These are phyloP conservation scores for Diglossa cyanea DNA, from an alignment of 2,797 vertebrate species.

Conservation along the genomic window DNA sequence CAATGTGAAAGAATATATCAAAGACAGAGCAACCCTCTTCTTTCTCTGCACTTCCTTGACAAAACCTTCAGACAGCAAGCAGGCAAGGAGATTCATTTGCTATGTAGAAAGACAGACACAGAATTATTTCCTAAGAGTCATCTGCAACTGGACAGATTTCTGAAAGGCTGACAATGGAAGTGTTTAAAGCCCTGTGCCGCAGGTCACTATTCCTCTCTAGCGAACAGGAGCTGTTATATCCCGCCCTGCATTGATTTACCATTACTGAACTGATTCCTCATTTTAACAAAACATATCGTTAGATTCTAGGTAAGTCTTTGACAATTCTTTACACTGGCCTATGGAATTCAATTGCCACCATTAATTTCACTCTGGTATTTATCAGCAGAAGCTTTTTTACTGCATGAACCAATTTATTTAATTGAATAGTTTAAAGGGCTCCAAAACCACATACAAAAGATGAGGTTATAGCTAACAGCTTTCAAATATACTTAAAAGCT, in stretches of 20 bases:
- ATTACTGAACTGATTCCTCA: constrained; percentile 21
- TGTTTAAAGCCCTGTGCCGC: neutral
- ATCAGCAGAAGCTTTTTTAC: constrained; percentile 40
- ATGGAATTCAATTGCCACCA: constrained; percentile 56
- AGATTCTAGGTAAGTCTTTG: constrained; percentile 32
- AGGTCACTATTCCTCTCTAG: neutral
- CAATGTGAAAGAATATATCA: neutral
- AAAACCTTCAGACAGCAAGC: neutral
- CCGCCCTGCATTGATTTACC: constrained; percentile 8
- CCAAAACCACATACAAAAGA: constrained; percentile 40
- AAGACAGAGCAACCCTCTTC: neutral
- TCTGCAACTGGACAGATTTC: neutral
- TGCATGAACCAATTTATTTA: constrained; percentile 64
- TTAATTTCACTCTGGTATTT: constrained; percentile 63
- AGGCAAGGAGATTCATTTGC: neutral
- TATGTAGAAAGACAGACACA: neutral
- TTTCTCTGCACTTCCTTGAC: neutral
- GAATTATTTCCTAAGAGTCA: neutral
- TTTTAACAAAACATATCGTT: constrained; percentile 29
- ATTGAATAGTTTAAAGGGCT: constrained; percentile 46
- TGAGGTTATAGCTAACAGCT: constrained; percentile 38
- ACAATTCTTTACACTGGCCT: constrained; percentile 27
- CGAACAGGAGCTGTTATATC: neutral
- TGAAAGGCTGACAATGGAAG: neutral
- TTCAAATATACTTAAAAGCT: constrained; percentile 56